Conservation (phyloP, 2,888 invertebrate species). For the Aricia artaxerxes region DNA sequence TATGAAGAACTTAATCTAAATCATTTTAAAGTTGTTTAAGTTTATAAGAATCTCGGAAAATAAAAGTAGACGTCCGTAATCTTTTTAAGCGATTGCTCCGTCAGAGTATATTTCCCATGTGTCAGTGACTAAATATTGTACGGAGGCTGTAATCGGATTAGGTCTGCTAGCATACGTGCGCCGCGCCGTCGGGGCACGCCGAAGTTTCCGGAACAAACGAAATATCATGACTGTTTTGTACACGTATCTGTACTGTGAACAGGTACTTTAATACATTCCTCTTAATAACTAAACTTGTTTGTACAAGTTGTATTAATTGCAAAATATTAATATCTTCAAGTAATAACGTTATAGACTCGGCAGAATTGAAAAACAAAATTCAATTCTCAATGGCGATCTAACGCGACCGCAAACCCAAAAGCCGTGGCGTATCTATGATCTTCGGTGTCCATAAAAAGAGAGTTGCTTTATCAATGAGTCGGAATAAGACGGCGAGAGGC, state of each 20-base stretch:
- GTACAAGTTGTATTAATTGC: not conserved
- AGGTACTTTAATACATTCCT: not conserved
- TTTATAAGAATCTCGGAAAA: not conserved
- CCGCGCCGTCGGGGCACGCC: not conserved
- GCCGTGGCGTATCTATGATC: not conserved
- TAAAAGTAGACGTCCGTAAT: slow-evolving; percentile 19
- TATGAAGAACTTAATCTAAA: not conserved
- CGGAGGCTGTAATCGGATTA: slow-evolving; percentile 67
- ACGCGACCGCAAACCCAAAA: not conserved
- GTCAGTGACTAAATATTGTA: slow-evolving; percentile 58
- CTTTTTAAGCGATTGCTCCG: slow-evolving; percentile 33
- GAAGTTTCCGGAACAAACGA: slow-evolving; percentile 20
- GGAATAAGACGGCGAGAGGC: not conserved
- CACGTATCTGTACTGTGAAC: not conserved
- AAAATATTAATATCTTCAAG: not conserved
- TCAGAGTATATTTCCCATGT: slow-evolving; percentile 66
- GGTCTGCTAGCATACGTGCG: slow-evolving; percentile 35
- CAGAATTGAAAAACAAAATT: not conserved
- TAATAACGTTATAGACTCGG: not conserved
- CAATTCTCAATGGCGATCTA: not conserved
- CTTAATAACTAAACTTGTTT: not conserved
- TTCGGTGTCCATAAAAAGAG: not conserved
- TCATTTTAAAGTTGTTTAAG: not conserved
- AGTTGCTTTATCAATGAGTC: not conserved
- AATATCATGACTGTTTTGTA: not conserved